Evolutionary conservation across 2,797 vertebrate species (phyloP).

Genomic region (Antennarius maculatus): DNA sequence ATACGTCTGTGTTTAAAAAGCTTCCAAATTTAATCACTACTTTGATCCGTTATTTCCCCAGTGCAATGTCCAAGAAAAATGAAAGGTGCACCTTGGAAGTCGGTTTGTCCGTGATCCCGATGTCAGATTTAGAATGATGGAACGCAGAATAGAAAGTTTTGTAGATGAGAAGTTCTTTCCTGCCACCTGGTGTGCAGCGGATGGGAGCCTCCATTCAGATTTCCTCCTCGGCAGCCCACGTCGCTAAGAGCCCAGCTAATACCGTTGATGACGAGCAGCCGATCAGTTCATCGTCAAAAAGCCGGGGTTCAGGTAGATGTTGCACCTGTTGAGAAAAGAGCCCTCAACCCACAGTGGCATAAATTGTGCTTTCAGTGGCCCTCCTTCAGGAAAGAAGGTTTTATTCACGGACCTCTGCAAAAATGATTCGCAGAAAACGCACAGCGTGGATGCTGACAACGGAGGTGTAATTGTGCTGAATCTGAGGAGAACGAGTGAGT

Average conservation of each 20-base stretch:
- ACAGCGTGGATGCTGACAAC: constrained; percentile 27
- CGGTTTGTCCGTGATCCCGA: too few species aligned
- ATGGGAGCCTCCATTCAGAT: too few species aligned
- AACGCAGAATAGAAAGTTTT: too few species aligned
- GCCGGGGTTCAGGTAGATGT: constrained; percentile 19
- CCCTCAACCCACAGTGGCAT: constrained; percentile 24
- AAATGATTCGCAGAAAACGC: constrained; percentile 40
- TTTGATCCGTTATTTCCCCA: too few species aligned
- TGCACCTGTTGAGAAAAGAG: constrained; percentile 37
- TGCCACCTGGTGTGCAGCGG: too few species aligned
- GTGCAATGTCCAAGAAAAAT: too few species aligned
- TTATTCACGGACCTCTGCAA: constrained; percentile 36
- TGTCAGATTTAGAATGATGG: too few species aligned
- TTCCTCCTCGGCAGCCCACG: too few species aligned
- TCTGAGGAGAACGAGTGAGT: constrained; percentile 56
- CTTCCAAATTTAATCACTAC: not conserved
- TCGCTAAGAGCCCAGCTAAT: constrained; percentile 19
- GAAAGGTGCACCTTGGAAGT: too few species aligned
- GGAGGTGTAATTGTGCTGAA: constrained; percentile 40
- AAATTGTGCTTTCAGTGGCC: constrained; percentile 12
- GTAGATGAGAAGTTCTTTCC: too few species aligned
- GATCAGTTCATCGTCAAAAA: constrained; percentile 10
- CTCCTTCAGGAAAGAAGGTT: constrained; percentile 25
- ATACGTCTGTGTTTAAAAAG: constrained; percentile 13
- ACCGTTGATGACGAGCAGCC: constrained; percentile 11